Base-by-base conservation (phyloP, 2,888 invertebrate genomes). In the Amphipoea oculea region DNA sequence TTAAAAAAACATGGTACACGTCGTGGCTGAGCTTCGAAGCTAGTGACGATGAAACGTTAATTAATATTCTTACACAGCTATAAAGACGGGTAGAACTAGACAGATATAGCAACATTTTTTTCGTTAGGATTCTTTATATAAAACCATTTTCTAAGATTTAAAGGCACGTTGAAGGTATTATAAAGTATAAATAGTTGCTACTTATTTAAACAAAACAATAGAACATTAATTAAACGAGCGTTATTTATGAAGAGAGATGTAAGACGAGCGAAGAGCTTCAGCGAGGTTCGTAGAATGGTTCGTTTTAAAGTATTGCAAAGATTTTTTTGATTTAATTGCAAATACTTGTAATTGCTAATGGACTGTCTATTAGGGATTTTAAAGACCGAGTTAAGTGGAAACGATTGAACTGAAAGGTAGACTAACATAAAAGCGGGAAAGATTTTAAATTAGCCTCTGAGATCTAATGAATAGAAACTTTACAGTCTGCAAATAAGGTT, bases 311-410 rank as follows among this genome's bases (percentile, higher is more conserved):
- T 62, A 66, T 70, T 63, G 42, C 68, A 62, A 81, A 57, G 54
- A 12, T 73, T 73, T 76, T 77, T 62, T 71, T 62, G 0, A 75
- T 76, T 68, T 76, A 76, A 84, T 85, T 85, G 63, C 54, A 68
- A 71, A 79, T 67, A 68, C 79, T 84, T 84, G 78, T 84, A 73
- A 78, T 73, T 84, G 73, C 67, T 84, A 79, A 82, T 79, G 76
- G 76, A 76, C 63, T 84, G 79, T 84, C 79, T 85, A 74, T 74
- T 79, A 84, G 60, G 48, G 65, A 72, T 48, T 73, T 77, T 74
- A 65, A 68, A 72, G 17, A 63, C 40, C 62, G 62, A 82, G 62
- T 71, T 74, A 74, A 79, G 40, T 82, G 72, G 29, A 57, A 73
- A 36, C 17, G 65, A 78, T 73, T 48, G 72, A 51, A 51, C 42